These are phyloP conservation scores for Selene dorsalis DNA, from an alignment of 2,797 vertebrate species.

Conservation along the genomic window DNA sequence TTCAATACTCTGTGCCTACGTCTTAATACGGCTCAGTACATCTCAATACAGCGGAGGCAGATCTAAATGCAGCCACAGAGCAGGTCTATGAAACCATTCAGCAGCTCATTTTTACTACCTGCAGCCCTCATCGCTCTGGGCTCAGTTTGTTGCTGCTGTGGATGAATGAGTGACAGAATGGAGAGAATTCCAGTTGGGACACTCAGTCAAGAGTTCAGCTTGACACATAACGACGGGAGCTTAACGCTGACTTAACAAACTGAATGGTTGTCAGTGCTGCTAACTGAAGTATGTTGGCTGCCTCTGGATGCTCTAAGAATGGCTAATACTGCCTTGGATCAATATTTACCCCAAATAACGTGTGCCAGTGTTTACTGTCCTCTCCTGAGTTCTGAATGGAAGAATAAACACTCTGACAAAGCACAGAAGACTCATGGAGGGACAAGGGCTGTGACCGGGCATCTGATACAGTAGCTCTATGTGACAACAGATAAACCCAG, in stretches of 20 bases:
- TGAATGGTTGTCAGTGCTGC: conserved; percentile 70
- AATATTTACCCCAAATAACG: conserved; percentile 63
- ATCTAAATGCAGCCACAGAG: conserved; percentile 68
- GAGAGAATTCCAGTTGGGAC: conserved; percentile 68
- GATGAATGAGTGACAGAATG: conserved; percentile 73
- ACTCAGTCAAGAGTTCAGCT: conserved; percentile 77
- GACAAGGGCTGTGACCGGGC: conserved; percentile 4
- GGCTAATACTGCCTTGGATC: conserved; percentile 52
- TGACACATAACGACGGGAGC: conserved; percentile 73
- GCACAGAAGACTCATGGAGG: conserved; percentile 18
- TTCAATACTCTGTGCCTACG: conserved; percentile 60
- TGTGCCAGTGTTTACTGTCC: conserved; percentile 68
- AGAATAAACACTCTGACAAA: conserved; percentile 52
- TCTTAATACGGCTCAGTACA: conserved; percentile 79
- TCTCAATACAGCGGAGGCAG: conserved; percentile 73
- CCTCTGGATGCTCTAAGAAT: conserved; percentile 52
- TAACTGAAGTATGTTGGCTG: conserved; percentile 58
- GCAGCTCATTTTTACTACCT: conserved; percentile 63
- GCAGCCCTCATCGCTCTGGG: conserved; percentile 51
- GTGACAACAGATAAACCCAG: not conserved
- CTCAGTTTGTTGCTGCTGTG: conserved; percentile 58
- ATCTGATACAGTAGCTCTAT: not conserved
- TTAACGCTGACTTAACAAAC: conserved; percentile 80
- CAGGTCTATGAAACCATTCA: conserved; percentile 61
- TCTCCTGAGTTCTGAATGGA: conserved; percentile 49